Conservation (phyloP, 2,888 invertebrate species). For the Tridacna crocea region DNA sequence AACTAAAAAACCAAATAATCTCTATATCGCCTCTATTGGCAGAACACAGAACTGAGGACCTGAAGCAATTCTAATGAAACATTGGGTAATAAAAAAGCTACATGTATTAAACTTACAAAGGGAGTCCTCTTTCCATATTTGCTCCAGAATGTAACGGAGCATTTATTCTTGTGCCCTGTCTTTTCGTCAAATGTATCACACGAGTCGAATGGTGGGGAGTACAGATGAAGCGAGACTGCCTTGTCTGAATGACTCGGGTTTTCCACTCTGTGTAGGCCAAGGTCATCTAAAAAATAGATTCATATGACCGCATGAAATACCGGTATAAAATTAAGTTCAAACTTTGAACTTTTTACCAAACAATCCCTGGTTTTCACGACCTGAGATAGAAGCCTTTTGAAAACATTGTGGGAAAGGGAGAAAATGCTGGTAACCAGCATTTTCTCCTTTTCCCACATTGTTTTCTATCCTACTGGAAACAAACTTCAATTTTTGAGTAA, state of each 20-base stretch:
- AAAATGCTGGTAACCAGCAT: no score
- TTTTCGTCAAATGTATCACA: conserved; percentile 96
- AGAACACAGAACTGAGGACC: no score
- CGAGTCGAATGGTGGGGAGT: conserved; percentile 95
- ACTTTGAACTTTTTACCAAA: not conserved
- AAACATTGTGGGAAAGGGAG: no score
- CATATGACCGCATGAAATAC: not conserved
- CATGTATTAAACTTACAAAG: conserved; percentile 67
- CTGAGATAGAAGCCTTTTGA: no score
- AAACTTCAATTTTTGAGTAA: no score
- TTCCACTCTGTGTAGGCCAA: conserved; percentile 98
- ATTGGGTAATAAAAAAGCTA: no score
- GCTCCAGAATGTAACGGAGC: conserved; percentile 96
- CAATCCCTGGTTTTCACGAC: no score
- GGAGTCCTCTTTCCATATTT: conserved; percentile 92
- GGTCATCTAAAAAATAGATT: conserved; percentile 88
- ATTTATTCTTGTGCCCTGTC: conserved; percentile 90
- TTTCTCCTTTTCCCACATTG: no score
- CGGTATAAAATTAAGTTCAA: not conserved
- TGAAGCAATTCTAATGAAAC: no score
- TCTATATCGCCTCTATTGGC: no score
- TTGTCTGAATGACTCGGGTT: conserved; percentile 95
- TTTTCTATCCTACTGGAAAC: no score
- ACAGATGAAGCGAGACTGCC: conserved; percentile 96
- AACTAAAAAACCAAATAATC: no score